Base-by-base conservation (phyloP, 2,113 vertebrate genomes). In the Euleptes europaea region DNA sequence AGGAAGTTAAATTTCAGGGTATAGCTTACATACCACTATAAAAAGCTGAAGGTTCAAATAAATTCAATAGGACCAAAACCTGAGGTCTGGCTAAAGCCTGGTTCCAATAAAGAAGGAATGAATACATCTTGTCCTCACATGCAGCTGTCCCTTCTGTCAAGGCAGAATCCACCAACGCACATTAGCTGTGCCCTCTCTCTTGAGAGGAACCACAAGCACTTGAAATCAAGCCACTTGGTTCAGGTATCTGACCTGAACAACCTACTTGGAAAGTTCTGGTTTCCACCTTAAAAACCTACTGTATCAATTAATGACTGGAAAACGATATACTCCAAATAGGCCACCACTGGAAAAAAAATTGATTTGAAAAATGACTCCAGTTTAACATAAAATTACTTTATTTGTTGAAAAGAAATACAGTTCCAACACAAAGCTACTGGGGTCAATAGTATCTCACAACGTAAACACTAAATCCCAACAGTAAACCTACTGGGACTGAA, bases 1-100 rank as follows among this genome's bases (percentile, higher is more conserved):
- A 91, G 91, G 91, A 91, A 78, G 44, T 78, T 51, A 87, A 63
- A 75, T 82, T 44, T 81, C 71, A 82, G 42, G 2, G 33, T 40
- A 49, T 10, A 86, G 88, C 78, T 72, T 40, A 42, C 94, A 94
- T 93, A 92, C 86, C 92, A 91, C 90, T 86, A 92, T 91, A 94
- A 94, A 95, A 81, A 91, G 90, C 90, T 92, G 92, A 88, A 93
- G 86, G 86, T 92, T 94, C 76, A 93, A 92, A 83, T 23, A 38
- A 71, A 21, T 85, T 86, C 84, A 93, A 87, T 95, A 91, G 76
- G 84, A 86, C 82, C 82, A 47, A 84, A 40, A 1, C 11, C 85
- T 86, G 81, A 90, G 76, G 76, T 76, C 78, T 81, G 85, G 86
- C 70, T 0, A 4, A 83, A 84, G 84, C 15, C 81, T 78, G 80